These are phyloP conservation scores for Otis tarda DNA, from an alignment of 2,113 vertebrate genomes.

Conservation along the genomic window DNA sequence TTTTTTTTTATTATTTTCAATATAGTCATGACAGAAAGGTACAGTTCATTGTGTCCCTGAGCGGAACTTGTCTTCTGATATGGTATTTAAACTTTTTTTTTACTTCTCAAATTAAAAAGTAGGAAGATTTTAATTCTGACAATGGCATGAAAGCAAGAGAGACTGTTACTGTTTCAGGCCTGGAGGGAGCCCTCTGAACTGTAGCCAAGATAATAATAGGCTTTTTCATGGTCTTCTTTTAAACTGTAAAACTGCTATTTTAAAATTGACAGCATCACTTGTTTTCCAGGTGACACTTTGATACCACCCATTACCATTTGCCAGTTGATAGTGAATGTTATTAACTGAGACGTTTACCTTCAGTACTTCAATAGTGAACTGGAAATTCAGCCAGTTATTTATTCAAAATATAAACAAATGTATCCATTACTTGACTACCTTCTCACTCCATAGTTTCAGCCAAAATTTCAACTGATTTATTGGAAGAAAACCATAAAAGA, in stretches of 20 bases:
- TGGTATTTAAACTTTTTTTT: conserved; percentile 44
- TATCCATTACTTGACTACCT: neutral
- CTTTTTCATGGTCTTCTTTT: neutral
- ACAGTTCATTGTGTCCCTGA: neutral
- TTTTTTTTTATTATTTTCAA: conserved; percentile 3
- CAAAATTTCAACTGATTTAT: neutral
- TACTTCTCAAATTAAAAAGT: conserved; percentile 2
- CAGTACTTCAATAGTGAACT: neutral
- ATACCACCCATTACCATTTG: neutral
- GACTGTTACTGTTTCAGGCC: neutral
- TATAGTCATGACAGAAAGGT: neutral
- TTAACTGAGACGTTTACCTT: neutral
- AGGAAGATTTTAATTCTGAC: neutral
- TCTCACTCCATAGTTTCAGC: neutral
- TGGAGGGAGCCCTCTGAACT: neutral
- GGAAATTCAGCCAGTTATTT: neutral
- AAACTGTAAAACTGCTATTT: neutral
- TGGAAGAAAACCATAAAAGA: neutral
- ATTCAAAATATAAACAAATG: neutral
- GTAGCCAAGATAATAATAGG: neutral
- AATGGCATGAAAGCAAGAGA: neutral
- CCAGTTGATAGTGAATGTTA: neutral
- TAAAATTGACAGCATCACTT: neutral
- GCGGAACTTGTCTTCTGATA: neutral
- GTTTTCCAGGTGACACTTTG: neutral